Evolutionary conservation across 1,140 invertebrate species (phyloP).

Genomic region (Vanessa tameamea): DNA sequence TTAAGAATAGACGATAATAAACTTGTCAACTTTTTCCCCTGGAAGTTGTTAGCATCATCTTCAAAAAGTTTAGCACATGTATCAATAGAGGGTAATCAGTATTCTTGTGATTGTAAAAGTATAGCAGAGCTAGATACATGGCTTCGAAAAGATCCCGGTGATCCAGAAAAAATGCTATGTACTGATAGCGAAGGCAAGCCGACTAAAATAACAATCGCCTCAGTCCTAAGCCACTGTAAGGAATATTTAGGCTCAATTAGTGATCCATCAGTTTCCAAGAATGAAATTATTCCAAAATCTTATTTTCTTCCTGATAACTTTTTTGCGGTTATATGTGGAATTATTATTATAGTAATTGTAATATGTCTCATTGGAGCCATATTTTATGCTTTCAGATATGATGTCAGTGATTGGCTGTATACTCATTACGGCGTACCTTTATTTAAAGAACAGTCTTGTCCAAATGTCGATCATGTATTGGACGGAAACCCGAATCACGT

Average conservation of each 20-base stretch:
- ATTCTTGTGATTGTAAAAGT: constrained; percentile 87
- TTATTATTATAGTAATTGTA: constrained; percentile 87
- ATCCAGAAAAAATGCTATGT: constrained; percentile 83
- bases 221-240: constrained; percentile 83
- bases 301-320: constrained; percentile 81
- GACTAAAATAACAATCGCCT: constrained; percentile 81
- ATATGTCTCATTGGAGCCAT: constrained; percentile 85
- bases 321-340: constrained; percentile 87
- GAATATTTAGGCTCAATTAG: constrained; percentile 83
- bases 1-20: constrained; percentile 90
- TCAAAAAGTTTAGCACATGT: constrained; percentile 82
- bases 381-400: constrained; percentile 88
- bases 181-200: constrained; percentile 75
- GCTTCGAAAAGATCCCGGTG: constrained; percentile 83
- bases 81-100: constrained; percentile 85
- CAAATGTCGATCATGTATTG: constrained; percentile 79
- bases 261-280: constrained; percentile 83
- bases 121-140: constrained; percentile 84
- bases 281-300: constrained; percentile 81
- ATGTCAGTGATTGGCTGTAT: constrained; percentile 87
- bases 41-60: constrained; percentile 82
- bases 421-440: constrained; percentile 87
- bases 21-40: constrained; percentile 88
- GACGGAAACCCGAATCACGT: constrained; percentile 85
- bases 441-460: constrained; percentile 82